Percentiles rank a stretch among this genome's conserved stretches.
Conservation (phyloP, 2,888 invertebrate species). For the Tenthredo notha region DNA sequence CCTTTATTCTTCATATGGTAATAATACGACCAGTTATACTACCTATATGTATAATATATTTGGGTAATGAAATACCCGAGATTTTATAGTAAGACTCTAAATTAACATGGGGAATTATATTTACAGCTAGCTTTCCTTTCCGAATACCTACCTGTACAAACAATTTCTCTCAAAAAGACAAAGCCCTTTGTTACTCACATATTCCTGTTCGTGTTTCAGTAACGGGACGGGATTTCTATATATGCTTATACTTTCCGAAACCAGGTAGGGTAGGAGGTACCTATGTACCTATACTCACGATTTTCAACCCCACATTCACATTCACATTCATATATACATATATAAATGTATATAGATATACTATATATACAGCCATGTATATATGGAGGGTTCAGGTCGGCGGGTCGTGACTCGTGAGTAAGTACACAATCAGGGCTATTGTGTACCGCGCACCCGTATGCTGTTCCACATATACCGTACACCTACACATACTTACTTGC, state of each 20-base stretch:
- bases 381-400: not conserved
- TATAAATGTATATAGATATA: not conserved
- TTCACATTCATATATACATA: not conserved
- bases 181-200: not conserved
- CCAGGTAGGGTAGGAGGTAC: constrained; percentile 14
- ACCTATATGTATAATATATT: not conserved
- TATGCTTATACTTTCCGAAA: not conserved
- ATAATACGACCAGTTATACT: not conserved
- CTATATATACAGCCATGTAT: not conserved
- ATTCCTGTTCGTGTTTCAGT: not conserved
- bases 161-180: constrained; percentile 33
- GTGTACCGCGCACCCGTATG: constrained; percentile 29
- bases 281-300: not conserved
- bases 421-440: constrained; percentile 49
- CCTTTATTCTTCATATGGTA: not conserved
- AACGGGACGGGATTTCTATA: constrained; percentile 14
- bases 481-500: not conserved
- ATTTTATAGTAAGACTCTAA: not conserved
- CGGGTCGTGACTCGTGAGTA: constrained; percentile 38
- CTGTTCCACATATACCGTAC: not conserved
- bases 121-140: constrained; percentile 20
- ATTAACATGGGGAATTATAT: constrained; percentile 27
- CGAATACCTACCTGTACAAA: constrained; percentile 14
- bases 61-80: not conserved
- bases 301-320: not conserved